These are phyloP conservation scores for Pedetes capensis DNA, from an alignment of 2,113 vertebrate genomes.

Conservation along the genomic window DNA sequence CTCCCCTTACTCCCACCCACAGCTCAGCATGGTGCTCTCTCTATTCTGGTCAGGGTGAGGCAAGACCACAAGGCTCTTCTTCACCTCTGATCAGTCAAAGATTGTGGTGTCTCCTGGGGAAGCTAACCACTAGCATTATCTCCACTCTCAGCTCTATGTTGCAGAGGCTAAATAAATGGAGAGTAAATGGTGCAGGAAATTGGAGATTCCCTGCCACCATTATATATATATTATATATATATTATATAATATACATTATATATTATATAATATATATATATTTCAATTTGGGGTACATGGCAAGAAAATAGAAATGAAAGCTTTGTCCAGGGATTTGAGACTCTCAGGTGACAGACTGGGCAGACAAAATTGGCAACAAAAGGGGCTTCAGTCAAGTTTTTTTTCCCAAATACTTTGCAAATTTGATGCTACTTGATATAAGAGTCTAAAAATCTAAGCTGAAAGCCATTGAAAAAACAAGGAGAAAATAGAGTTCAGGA, in stretches of 20 bases:
- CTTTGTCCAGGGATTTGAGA: background rate
- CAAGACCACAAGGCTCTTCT: background rate
- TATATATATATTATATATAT: too few species aligned
- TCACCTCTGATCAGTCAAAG: background rate
- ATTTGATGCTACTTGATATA: background rate
- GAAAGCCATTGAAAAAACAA: background rate
- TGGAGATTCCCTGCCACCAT: background rate
- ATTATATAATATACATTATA: too few species aligned
- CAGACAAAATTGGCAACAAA: background rate
- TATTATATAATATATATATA: too few species aligned
- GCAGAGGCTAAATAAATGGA: background rate
- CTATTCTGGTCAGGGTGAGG: too few species aligned
- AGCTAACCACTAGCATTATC: background rate
- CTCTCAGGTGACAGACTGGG: background rate
- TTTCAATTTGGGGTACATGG: background rate
- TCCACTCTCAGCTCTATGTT: background rate
- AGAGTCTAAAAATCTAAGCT: background rate
- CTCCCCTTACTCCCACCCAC: rapidly evolving
- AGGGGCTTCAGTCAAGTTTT: background rate
- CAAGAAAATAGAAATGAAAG: background rate
- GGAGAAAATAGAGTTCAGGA: background rate
- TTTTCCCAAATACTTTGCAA: background rate
- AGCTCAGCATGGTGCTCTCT: too few species aligned
- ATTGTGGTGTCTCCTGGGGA: background rate
- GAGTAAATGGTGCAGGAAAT: background rate